These are phyloP conservation scores for Xiphophorus maculatus DNA, from an alignment of 2,113 vertebrate genomes.

Conservation along the genomic window DNA sequence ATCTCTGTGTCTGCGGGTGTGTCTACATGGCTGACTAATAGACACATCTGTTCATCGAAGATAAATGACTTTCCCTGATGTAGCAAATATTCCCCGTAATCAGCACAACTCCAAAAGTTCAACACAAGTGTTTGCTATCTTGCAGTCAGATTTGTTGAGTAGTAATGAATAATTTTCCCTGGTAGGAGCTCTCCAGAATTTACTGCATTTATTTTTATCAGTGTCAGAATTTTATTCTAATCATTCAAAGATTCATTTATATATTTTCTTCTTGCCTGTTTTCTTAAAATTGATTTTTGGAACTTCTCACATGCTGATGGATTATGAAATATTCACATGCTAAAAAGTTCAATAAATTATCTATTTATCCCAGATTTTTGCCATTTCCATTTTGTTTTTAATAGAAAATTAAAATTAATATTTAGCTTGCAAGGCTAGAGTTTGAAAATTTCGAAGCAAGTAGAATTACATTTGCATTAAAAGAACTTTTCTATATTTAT, in stretches of 20 bases:
- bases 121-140: background rate
- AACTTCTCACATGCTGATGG: background rate
- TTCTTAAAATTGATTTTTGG: background rate
- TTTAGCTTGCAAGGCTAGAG: background rate
- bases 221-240: background rate
- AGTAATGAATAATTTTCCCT: background rate
- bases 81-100: constrained; percentile 44
- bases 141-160: background rate
- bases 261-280: background rate
- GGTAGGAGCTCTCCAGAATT: background rate
- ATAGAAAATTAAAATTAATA: too few species aligned
- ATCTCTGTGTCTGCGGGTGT: constrained; percentile 44
- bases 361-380: background rate
- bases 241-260: background rate
- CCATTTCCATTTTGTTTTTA: background rate
- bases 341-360: background rate
- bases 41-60: constrained; percentile 40
- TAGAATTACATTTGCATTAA: background rate
- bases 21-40: constrained; percentile 44
- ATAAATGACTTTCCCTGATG: constrained; percentile 41
- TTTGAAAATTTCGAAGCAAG: background rate
- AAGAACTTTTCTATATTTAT: background rate
- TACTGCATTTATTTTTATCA: background rate
- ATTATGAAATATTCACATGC: background rate
- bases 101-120: constrained; percentile 28